These are phyloP conservation scores for Fulica atra DNA, from an alignment of 2,113 vertebrate genomes.

Conservation along the genomic window DNA sequence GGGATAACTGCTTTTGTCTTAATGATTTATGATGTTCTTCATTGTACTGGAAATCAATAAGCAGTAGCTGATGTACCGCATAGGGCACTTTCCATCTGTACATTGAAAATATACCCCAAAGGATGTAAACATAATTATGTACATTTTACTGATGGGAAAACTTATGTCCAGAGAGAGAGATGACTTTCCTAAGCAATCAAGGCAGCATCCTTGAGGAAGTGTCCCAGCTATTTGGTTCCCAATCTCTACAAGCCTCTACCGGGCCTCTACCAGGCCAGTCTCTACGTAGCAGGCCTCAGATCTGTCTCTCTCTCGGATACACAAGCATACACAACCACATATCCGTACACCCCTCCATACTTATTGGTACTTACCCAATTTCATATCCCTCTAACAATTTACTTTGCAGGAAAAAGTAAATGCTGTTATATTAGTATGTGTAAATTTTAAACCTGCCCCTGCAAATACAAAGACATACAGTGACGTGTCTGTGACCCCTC, in stretches of 20 bases:
- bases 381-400: neutral
- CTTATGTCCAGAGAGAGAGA: neutral
- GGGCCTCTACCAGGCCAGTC: no score
- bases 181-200: neutral
- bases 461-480: neutral
- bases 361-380: neutral
- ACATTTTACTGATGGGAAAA: neutral
- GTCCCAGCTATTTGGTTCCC: neutral
- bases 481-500: neutral
- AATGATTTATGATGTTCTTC: neutral
- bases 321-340: neutral
- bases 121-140: neutral
- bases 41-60: neutral
- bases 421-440: neutral
- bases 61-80: neutral
- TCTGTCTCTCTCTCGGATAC: neutral
- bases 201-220: neutral
- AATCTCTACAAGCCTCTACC: neutral
- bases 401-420: neutral
- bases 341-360: neutral
- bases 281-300: neutral
- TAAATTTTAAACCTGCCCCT: neutral
- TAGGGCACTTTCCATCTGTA: neutral
- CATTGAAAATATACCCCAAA: neutral
- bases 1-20: neutral